Evolutionary conservation across 1,140 invertebrate species (phyloP), one percentile per base, ranked within the genome.

Genomic region (Caerostris extrusa): DNA sequence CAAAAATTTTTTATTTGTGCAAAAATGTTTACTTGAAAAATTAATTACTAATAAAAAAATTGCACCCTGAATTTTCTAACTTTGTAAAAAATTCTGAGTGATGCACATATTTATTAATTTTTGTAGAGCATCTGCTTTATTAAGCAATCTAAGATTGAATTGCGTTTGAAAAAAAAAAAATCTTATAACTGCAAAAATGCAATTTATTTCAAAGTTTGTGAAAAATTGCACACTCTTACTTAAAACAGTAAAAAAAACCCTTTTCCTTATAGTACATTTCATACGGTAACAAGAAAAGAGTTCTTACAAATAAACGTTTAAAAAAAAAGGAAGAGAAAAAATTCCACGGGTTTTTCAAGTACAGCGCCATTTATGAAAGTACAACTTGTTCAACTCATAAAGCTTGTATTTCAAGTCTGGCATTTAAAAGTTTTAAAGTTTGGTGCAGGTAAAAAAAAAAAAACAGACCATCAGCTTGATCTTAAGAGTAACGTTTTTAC

Each of bases 341-440:
- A n/a, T n/a, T n/a, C n/a, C n/a, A n/a, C n/a, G n/a, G n/a, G n/a
- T 10, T 50, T 77, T 5, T 53, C 4, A 14, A 50, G 50, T 50
- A 50, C 69, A 10, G 8, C n/a, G 50, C 50, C 34, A 10, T 34
- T 77, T 77, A 77, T 77, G 69, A 77, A 77, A 77, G 69, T 53
- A 5, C 50, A 77, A 77, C 50, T 77, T 77, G 34, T 77, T 77
- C 69, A 77, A 7, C 69, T 10, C 19, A 7, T 77, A 83, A 56
- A 57, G 53, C n/a, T 17, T 56, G 3, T 55, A 6, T 83, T 58
- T 58, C 82, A 10, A 57, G 57, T 83, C 55, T 7, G 34, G 19
- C n/a, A 19, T 83, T 83, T 56, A 56, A 56, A 56, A 56, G 53
- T 57, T 83, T 57, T n/a, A 83, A 56, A 83, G 53, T 56, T 83